These are phyloP conservation scores for Peromyscus maniculatus DNA, from an alignment of 2,113 vertebrate species.

Conservation along the genomic window DNA sequence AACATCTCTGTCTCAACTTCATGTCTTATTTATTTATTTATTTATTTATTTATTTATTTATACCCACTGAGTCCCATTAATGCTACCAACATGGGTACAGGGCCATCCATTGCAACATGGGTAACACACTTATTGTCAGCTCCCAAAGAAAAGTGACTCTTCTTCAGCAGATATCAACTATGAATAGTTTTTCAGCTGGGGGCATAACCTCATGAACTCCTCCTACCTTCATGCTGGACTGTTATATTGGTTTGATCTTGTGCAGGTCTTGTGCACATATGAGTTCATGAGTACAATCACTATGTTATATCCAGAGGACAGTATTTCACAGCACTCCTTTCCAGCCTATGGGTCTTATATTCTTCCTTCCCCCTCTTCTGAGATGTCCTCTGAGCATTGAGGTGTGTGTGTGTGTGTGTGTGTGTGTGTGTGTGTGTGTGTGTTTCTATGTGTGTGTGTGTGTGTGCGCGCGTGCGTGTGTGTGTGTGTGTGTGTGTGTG, in stretches of 20 bases:
- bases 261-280: background rate
- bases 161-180: background rate
- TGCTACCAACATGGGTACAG: background rate
- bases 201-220: background rate
- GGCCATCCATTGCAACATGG: background rate
- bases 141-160: background rate
- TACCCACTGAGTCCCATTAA: background rate
- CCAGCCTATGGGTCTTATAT: background rate
- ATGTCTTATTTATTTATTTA: background rate
- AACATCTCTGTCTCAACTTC: background rate
- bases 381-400: background rate
- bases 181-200: background rate
- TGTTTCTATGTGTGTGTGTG: background rate
- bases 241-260: background rate
- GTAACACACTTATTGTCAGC: background rate
- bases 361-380: background rate
- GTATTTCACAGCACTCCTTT: background rate
- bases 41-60: background rate
- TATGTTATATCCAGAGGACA: background rate
- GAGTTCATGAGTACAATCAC: background rate
- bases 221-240: background rate
- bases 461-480: too few relatives aligned
- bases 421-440: background rate
- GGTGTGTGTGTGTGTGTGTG: background rate
- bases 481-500: background rate